phyloP scores from a whole-genome alignment of 2,797 vertebrate species.

The Australoheros facetus region DNA sequence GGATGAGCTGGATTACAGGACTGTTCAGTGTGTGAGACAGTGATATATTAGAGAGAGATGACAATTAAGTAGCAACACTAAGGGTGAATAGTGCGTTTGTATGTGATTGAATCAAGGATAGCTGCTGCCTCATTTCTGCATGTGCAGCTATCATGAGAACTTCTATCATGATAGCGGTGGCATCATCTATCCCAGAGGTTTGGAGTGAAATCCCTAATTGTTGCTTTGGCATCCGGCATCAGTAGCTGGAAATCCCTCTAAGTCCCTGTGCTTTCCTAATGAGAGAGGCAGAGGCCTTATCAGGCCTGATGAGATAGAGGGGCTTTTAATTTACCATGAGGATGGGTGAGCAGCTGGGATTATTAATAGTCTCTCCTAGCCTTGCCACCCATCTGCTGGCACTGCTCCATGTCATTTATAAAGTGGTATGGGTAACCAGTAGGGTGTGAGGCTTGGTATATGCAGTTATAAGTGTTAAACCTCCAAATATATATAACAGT shows the following conservation, averaged over 20 bases:
- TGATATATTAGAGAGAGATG: constrained; percentile 41
- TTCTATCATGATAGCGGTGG: constrained; percentile 1
- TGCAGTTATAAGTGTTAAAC: constrained; percentile 21
- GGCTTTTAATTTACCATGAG: constrained; percentile 76
- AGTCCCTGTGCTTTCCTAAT: constrained; percentile 78
- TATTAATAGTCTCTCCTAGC: constrained; percentile 74
- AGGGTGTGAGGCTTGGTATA: constrained; percentile 21
- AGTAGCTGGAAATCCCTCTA: constrained; percentile 78
- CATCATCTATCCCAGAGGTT: constrained; percentile 65
- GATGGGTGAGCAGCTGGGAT: constrained; percentile 72
- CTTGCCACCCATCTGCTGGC: constrained; percentile 67
- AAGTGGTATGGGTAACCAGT: constrained; percentile 58
- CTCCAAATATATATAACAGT: neutral
- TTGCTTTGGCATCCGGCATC: constrained; percentile 72
- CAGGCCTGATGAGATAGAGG: constrained; percentile 76
- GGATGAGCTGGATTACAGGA: constrained; percentile 64
- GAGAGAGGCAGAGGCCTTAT: constrained; percentile 77
- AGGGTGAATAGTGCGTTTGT: constrained; percentile 45
- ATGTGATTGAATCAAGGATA: constrained; percentile 44
- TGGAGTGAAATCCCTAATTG: constrained; percentile 77
- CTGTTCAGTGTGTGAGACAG: constrained; percentile 49
- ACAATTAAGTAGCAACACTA: constrained; percentile 54
- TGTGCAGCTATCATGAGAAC: constrained; percentile 50
- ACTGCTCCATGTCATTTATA: constrained; percentile 68
- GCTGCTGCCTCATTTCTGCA: constrained; percentile 42